Conservation (phyloP, 2,888 invertebrate genomes). For the Ectemnius continuus region DNA sequence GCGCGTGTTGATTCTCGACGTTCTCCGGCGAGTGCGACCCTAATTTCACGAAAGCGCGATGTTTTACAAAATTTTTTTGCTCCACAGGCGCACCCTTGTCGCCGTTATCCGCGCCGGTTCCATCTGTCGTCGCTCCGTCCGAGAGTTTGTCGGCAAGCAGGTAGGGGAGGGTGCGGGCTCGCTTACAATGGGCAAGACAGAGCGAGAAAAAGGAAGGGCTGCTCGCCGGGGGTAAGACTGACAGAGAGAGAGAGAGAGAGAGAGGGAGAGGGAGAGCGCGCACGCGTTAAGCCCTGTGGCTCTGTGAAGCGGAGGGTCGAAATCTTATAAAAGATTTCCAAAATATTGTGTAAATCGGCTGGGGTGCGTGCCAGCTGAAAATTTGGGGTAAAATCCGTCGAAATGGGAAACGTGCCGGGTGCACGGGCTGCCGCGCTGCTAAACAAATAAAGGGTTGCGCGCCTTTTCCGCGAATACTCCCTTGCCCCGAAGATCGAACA, state of each 20-base stretch:
- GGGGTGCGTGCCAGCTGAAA: slow-evolving; percentile 71
- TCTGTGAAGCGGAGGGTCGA: slow-evolving; percentile 47
- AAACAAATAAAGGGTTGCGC: slow-evolving; percentile 77
- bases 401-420: slow-evolving; percentile 49
- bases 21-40: slow-evolving; percentile 64
- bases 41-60: slow-evolving; percentile 70
- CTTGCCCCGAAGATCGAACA: slow-evolving; percentile 46
- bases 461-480: slow-evolving; percentile 37
- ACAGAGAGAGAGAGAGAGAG: slow-evolving; percentile 39
- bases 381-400: slow-evolving; percentile 73
- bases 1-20: slow-evolving; percentile 57
- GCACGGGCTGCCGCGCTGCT: slow-evolving; percentile 52
- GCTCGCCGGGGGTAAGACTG: slow-evolving; percentile 20
- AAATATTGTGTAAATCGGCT: slow-evolving; percentile 78
- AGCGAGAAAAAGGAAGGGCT: slow-evolving; percentile 34
- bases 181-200: slow-evolving; percentile 51
- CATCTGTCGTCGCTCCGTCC: slow-evolving; percentile 30
- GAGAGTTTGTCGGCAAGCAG: slow-evolving; percentile 33
- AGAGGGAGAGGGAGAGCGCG: slow-evolving; percentile 40
- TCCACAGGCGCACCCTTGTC: slow-evolving; percentile 27
- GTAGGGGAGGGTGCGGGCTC: slow-evolving; percentile 33
- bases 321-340: slow-evolving; percentile 77
- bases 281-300: slow-evolving; percentile 57
- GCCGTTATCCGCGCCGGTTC: background rate
- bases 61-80: slow-evolving; percentile 69